Conservation (phyloP, 2,888 invertebrate species). For the Ethmia dodecea region DNA sequence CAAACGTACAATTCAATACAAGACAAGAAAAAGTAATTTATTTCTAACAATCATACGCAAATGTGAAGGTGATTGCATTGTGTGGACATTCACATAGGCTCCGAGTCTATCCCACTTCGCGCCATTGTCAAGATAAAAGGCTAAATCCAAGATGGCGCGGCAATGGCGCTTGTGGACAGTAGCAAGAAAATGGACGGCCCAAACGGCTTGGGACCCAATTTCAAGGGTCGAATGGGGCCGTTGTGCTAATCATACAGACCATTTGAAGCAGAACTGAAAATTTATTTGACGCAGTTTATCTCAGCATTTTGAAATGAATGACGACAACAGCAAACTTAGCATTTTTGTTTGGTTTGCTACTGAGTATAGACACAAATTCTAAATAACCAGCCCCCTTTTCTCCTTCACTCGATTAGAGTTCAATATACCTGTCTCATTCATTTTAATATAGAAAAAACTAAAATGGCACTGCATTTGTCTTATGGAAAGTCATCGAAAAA, state of each 20-base stretch:
- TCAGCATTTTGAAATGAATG: no score
- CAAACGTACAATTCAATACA: not conserved
- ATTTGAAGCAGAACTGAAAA: no score
- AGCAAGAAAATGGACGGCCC: not conserved
- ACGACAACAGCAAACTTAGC: no score
- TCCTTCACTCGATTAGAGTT: no score
- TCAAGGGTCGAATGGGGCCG: slow-evolving; percentile 37
- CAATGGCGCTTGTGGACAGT: slow-evolving; percentile 1
- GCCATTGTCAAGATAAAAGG: slow-evolving; percentile 61
- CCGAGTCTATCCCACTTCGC: slow-evolving; percentile 52
- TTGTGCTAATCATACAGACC: slow-evolving; percentile 32
- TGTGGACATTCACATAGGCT: slow-evolving; percentile 34
- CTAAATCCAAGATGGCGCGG: slow-evolving; percentile 38
- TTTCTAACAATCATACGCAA: not conserved
- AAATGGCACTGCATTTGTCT: no score
- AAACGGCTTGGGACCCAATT: slow-evolving; percentile 37
- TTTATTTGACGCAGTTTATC: no score
- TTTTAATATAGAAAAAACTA: no score
- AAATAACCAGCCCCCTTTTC: no score
- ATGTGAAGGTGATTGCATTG: not conserved
- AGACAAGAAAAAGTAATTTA: not conserved
- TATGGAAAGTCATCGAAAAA: no score
- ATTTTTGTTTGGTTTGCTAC: no score
- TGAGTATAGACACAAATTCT: no score
- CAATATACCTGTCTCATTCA: no score